These are phyloP conservation scores for Eremophila alpestris DNA, from an alignment of 2,797 vertebrate genomes.

Conservation along the genomic window DNA sequence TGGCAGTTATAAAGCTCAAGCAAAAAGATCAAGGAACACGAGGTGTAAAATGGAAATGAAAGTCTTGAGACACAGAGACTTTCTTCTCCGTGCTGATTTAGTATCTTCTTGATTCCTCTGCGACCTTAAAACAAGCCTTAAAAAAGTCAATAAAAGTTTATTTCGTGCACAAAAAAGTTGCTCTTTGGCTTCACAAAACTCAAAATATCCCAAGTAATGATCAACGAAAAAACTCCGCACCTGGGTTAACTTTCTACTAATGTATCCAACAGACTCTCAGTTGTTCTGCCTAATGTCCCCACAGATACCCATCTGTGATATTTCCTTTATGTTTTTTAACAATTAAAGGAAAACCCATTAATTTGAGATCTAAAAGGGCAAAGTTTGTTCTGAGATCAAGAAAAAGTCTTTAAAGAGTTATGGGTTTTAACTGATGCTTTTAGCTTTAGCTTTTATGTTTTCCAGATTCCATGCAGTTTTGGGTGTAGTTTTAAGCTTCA, in stretches of 20 bases:
- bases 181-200: slow-evolving; percentile 21
- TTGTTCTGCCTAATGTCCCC: background rate
- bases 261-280: background rate
- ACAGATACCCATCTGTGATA: background rate
- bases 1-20: background rate
- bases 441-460: too few species aligned
- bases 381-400: background rate
- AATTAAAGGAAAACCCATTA: background rate
- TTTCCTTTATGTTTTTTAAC: background rate
- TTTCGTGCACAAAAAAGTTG: background rate
- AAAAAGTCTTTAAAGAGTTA: background rate
- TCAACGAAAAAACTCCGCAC: background rate
- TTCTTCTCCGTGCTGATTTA: background rate
- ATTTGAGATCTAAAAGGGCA: background rate
- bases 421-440: background rate
- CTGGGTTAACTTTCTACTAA: background rate
- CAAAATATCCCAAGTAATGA: background rate
- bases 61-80: background rate
- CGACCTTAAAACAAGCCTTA: background rate
- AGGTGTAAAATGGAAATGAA: background rate
- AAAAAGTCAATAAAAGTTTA: background rate
- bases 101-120: background rate
- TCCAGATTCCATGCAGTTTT: too few species aligned
- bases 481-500: too few species aligned
- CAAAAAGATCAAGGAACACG: background rate